Evolutionary conservation across 2,888 invertebrate species (phyloP), one percentile per base, ranked within the genome.

Genomic region (Meliscaeva auricollis): DNA sequence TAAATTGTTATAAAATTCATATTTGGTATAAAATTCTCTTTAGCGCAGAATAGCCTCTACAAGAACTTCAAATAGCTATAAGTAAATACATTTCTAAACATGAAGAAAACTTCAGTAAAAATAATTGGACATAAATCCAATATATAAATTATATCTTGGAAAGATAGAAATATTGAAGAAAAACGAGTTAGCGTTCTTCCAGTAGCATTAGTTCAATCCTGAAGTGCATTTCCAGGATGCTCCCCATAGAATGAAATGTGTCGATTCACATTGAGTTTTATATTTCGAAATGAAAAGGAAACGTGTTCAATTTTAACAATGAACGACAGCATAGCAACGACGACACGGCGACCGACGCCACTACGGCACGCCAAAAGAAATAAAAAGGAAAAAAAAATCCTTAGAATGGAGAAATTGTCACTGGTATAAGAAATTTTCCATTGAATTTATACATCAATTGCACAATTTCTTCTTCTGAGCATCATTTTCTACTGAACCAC

Each of bases 291-390:
- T 35, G 56, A 26, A 56, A 56, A 56, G 20, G 35, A 35, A 56
- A 56, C 20, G 35, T 56, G 56, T 56, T 56, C 56, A 56, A 56
- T 56, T 20, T 32, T 35, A 35, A 56, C 56, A 56, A 56, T 35
- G 56, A 56, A 54, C 9, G 54, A 54, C 30, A 22, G 30, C 54
- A 54, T 15, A 22, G 30, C 54, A 26, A 26, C 26, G 2, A 26
- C 26, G 26, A 26, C 26, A 26, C 2, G 26, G 4, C 26, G 26
- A 26, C 4, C 2, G 26, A 26, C 2, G 26, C 2, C 26, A 3
- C 32, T 35, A 35, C 1, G 11, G 13, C 1, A 20, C 17, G 32
- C 1, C 56, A 35, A 35, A 9, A 17, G 0, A 11, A 35, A 0
- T 4, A 32, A 32, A 35, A 20, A 6, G 2, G 32, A 20, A 30